Percentiles rank a stretch among this genome's conserved stretches.
Evolutionary conservation across 2,888 invertebrate genomes (phyloP).

Genomic region (Acanthosepion esculentum): DNA sequence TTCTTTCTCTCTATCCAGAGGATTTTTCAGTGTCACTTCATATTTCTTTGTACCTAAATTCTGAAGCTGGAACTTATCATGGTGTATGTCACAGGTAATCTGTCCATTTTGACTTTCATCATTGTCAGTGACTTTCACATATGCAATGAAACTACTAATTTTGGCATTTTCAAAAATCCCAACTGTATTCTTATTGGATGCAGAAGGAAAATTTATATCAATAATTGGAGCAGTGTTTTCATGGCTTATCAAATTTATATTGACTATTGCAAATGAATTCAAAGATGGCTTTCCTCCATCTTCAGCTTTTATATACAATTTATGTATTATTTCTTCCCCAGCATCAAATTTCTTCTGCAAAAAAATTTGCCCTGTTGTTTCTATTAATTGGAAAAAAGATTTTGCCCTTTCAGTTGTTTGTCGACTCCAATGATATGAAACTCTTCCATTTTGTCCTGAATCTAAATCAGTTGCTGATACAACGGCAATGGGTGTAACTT

Average conservation of each 20-base stretch:
- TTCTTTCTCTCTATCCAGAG: background rate
- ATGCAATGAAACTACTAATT: background rate
- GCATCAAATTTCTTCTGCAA: background rate
- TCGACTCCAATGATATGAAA: background rate
- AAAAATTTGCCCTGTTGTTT: background rate
- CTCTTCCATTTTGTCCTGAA: slow-evolving; percentile 9
- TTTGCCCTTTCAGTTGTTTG: background rate
- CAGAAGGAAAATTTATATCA: background rate
- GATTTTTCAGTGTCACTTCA: background rate
- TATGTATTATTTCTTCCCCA: background rate
- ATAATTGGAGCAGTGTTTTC: background rate
- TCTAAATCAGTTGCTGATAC: background rate
- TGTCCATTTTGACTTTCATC: background rate
- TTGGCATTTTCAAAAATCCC: background rate
- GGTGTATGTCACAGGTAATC: background rate
- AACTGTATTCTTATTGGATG: background rate
- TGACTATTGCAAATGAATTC: background rate
- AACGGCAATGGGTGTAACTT: background rate
- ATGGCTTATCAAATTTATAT: background rate
- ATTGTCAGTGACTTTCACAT: background rate
- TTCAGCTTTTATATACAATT: background rate
- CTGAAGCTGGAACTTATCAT: background rate
- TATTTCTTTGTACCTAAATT: background rate
- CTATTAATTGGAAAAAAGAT: background rate
- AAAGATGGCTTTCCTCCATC: background rate